Base-by-base conservation (phyloP, 1,140 invertebrate genomes). In the Drosophila chauvacae region DNA sequence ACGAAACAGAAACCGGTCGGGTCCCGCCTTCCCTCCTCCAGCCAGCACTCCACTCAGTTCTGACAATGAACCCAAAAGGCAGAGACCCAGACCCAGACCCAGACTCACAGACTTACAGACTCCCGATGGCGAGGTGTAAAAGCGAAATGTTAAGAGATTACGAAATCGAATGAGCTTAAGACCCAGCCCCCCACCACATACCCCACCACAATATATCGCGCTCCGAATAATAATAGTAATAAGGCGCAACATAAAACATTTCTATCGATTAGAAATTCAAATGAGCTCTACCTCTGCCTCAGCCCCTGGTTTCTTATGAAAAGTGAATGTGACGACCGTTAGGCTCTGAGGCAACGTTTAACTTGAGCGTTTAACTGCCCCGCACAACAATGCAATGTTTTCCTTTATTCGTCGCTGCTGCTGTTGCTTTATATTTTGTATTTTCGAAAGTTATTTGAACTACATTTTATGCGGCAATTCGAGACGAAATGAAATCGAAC, bases 381-480 rank as follows among this genome's bases (percentile, higher is more conserved):
- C 53, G 35, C 23, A 72, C 23, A 72, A 85, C 82, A 85, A 86
- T 87, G 79, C 75, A 86, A 82, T 78, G 57, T 28, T 84, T 57
- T 58, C 23, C 47, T 75, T 70, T 56, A 39, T 33, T 47, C 28
- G 39, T 62, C 33, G 42, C 16, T 47, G 11, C 28, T 30, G 28
- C 28, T 30, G 28, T 7, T 30, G 28, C 28, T 30, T 6, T 45
- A 6, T 26, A 9, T 48, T n/a, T 28, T 6, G 6, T 7, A 35
- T 80, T 81, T 56, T 81, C 76, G 78, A 86, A 86, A 87, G 79
- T 86, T 68, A 58, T 63, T 62, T 85, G 82, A 81, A 86, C 82
- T 81, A 86, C 62, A 78, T 81, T 63, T 66, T 51, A 77, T 78
- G 65, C 75, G 65, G 75, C 63, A 72, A 71, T 71, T 55, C 18